These are phyloP conservation scores for Pelmatolapia mariae DNA, from an alignment of 2,113 vertebrate species.

Conservation along the genomic window DNA sequence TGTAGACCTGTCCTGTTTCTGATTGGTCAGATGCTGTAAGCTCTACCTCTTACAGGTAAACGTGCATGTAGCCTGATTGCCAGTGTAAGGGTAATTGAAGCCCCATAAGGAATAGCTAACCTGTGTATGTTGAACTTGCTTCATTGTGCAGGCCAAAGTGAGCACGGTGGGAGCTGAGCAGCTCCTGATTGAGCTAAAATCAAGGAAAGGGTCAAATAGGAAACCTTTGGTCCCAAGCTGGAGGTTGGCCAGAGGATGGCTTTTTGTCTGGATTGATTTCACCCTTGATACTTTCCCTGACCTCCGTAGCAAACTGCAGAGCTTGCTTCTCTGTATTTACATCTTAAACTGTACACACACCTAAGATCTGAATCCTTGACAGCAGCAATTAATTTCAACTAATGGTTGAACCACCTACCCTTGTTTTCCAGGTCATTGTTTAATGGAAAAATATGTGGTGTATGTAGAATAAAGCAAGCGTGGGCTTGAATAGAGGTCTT, in stretches of 20 bases:
- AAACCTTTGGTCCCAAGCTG: background rate
- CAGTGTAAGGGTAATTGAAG: accelerated
- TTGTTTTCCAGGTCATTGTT: background rate
- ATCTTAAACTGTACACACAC: background rate
- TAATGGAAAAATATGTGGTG: background rate
- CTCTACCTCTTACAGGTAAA: accelerated
- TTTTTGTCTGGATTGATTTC: background rate
- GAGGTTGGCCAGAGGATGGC: background rate
- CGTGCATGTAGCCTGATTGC: background rate
- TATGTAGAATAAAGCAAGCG: background rate
- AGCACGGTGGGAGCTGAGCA: background rate
- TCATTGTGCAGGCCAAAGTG: background rate
- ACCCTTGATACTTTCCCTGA: background rate
- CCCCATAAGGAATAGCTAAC: background rate
- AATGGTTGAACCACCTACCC: accelerated
- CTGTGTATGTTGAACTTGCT: accelerated
- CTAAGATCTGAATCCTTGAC: background rate
- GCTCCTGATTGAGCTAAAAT: background rate
- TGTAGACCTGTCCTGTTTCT: background rate
- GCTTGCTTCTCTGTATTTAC: background rate
- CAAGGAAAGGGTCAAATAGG: background rate
- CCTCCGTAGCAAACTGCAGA: background rate
- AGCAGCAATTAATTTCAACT: background rate
- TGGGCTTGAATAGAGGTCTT: background rate
- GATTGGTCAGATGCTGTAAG: background rate